phyloP scores from a whole-genome alignment of 2,113 vertebrate species.

The Phalacrocorax pelagicus region DNA sequence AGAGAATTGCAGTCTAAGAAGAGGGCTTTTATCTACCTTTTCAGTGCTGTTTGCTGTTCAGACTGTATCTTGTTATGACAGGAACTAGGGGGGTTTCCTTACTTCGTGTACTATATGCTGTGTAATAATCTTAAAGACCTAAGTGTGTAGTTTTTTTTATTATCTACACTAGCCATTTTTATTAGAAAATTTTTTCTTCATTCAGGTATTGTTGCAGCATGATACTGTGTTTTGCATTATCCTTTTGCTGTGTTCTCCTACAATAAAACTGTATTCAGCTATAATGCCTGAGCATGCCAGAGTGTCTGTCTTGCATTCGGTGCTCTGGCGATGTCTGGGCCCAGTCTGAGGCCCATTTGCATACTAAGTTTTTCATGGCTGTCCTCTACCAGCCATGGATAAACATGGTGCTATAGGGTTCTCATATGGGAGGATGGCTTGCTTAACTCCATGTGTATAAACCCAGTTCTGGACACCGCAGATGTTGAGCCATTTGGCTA shows the following conservation, averaged over 20 bases:
- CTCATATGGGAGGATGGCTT: neutral
- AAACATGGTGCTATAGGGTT: neutral
- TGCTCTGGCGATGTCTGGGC: neutral
- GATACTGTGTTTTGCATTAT: neutral
- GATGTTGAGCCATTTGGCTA: fast-evolving
- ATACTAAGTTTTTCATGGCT: neutral
- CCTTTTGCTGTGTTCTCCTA: neutral
- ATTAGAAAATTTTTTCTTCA: neutral
- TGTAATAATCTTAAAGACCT: neutral
- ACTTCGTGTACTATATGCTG: neutral
- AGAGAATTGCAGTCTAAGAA: neutral
- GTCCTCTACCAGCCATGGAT: neutral
- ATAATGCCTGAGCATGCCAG: neutral
- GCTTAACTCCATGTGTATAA: neutral
- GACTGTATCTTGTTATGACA: neutral
- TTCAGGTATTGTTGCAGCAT: neutral
- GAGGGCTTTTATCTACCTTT: neutral
- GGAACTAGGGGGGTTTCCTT: neutral
- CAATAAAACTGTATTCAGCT: neutral
- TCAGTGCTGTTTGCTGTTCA: neutral
- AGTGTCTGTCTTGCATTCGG: neutral
- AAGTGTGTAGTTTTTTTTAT: neutral
- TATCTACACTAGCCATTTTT: neutral
- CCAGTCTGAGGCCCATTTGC: neutral
- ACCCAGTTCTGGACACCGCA: neutral